phyloP scores from a whole-genome alignment of 2,888 invertebrate species.

The Harpagoxenus sublaevis region DNA sequence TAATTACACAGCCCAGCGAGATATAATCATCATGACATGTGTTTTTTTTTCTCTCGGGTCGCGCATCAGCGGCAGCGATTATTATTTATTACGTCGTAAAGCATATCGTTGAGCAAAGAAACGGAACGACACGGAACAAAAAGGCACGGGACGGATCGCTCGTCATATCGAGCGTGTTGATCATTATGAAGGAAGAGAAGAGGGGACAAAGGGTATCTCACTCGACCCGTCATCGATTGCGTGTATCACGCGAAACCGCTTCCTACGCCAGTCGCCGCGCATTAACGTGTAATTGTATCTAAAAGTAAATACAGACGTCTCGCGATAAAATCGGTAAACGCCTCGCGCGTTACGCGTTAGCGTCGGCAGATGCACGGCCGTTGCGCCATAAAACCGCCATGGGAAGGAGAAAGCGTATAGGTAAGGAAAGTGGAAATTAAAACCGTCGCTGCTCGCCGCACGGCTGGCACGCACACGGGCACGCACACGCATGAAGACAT shows the following conservation, averaged over 20 bases:
- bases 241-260: slow-evolving; percentile 58
- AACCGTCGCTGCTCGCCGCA: slow-evolving; percentile 59
- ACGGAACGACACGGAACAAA: slow-evolving; percentile 27
- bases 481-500: neutral
- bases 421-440: slow-evolving; percentile 68
- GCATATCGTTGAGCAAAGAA: slow-evolving; percentile 10
- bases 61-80: slow-evolving; percentile 22
- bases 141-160: slow-evolving; percentile 17
- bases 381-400: slow-evolving; percentile 36
- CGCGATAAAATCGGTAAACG: slow-evolving; percentile 60
- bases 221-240: slow-evolving; percentile 35
- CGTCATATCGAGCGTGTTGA: slow-evolving; percentile 49
- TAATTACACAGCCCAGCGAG: slow-evolving; percentile 18
- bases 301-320: slow-evolving; percentile 58
- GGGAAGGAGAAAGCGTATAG: slow-evolving; percentile 37
- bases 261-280: slow-evolving; percentile 50
- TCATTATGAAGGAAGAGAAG: neutral
- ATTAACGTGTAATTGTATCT: slow-evolving; percentile 62
- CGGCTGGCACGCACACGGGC: neutral
- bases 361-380: slow-evolving; percentile 45
- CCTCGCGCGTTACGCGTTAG: slow-evolving; percentile 56
- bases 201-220: neutral
- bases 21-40: slow-evolving; percentile 33
- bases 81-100: slow-evolving; percentile 49
- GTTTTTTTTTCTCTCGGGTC: slow-evolving; percentile 11